Evolutionary conservation across 1,140 invertebrate species (phyloP).

Genomic region (Potamilus streckersoni): DNA sequence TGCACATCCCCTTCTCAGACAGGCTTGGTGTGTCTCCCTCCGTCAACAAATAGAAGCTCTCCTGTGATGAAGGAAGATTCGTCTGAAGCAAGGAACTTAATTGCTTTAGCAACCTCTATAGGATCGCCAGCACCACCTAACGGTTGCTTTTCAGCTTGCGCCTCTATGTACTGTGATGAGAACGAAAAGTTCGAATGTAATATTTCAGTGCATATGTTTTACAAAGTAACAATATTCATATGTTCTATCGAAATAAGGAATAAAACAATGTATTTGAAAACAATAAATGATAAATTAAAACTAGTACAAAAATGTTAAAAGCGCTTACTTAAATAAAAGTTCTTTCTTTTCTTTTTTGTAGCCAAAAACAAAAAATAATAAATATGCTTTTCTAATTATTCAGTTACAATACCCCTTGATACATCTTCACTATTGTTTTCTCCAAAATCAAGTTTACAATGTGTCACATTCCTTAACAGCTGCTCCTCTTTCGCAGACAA

Average conservation of each 20-base stretch:
- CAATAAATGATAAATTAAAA: background rate
- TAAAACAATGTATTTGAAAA: background rate
- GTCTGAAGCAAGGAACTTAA: slow-evolving; percentile 84
- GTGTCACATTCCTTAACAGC: background rate
- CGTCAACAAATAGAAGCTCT: slow-evolving; percentile 82
- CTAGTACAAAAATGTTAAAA: background rate
- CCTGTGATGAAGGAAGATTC: slow-evolving; percentile 84
- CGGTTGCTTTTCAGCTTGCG: slow-evolving; percentile 81
- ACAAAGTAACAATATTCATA: background rate
- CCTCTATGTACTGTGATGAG: slow-evolving; percentile 75
- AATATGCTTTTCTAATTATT: too few relatives aligned
- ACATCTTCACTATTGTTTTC: too few relatives aligned
- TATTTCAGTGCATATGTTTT: background rate
- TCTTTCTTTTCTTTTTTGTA: too few relatives aligned
- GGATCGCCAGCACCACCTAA: slow-evolving; percentile 80
- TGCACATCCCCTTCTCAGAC: background rate
- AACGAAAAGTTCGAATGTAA: too few relatives aligned
- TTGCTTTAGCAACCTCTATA: slow-evolving; percentile 82
- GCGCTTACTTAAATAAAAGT: background rate
- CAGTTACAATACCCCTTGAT: too few relatives aligned
- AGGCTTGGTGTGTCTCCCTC: slow-evolving; percentile 81
- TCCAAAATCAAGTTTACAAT: too few relatives aligned
- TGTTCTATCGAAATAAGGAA: too few relatives aligned
- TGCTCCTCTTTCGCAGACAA: background rate
- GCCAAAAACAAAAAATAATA: background rate